Evolutionary conservation across 2,888 invertebrate species (phyloP), one percentile per base, ranked within the genome.

Genomic region (Sinopyrophorus schimmeli): DNA sequence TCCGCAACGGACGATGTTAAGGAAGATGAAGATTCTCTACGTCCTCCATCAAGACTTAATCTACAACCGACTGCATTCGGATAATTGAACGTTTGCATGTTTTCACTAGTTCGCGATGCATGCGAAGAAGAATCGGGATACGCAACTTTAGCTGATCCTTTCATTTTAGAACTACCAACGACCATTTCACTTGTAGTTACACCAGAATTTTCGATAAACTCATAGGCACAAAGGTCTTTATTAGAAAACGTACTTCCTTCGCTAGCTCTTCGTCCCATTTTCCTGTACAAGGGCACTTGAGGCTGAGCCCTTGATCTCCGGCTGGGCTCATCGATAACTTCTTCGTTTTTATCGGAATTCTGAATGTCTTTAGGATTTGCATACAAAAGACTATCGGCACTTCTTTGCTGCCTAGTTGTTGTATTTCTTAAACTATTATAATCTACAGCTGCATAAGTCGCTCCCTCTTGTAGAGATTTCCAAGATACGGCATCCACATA

Each of bases 1-100:
- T 81, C 77, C 32, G 80, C 80, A 1, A 76, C 68, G 30, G 84
- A 84, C 27, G 84, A 84, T 40, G 80, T 79, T 53, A 81, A 70
- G 1, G 81, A 80, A 23, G 79, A 78, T 58, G 80, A 78, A 0
- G 84, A 83, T n/a, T 71, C 64, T 26, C 84, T 82, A 61, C 83
- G 72, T 52, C 80, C 75, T 27, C 61, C 68, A 18, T 76, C 74
- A 21, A 77, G 62, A 59, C 76, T 77, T 47, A 75, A 63, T 42
- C 78, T 65, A 23, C 75, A 77, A 6, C 73, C 73, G 2, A 72
- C 69, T 5, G 70, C 62, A 54, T 64, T 67, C 6, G 64, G 60
- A 52, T 64, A 67, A 15, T 51, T 57, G 11, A 60, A 30, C 5
- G 32, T 43, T 11, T 51, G 56, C 57, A 55, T 55, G 51, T 55